Evolutionary conservation across 2,113 vertebrate genomes (phyloP), one percentile per base, ranked within the genome.

Genomic region (Hippolais icterina): DNA sequence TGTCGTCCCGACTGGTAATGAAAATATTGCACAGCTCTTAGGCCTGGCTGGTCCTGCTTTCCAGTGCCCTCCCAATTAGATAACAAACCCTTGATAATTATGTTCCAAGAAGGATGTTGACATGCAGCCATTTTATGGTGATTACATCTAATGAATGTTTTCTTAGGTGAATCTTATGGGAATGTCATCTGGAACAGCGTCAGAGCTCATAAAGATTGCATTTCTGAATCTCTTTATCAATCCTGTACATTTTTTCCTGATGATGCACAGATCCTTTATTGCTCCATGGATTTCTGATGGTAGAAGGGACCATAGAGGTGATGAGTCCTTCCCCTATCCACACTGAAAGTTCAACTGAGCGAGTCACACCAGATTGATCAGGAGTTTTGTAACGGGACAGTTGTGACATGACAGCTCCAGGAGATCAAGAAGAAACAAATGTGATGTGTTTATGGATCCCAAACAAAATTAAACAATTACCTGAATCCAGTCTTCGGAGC

Each of bases 401-500:
- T 75, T 90, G 69, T 14, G 49, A 49, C 53, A 21, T 53, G 86
- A 54, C 49, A 78, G 92, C 37, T 50, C 69, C 31, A 33, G 89
- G 81, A 91, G 91, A 96, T 95, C 80, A 93, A 93, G 93, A 93
- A 64, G 90, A 90, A 89, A 42, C 79, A 75, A 92, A 78, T 0
- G 1, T 41, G 88, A 56, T 96, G 79, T 95, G 46, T 78, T 94
- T 63, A n/a, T 69, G 86, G 68, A 53, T 83, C 65, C 64, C 57
- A 92, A 96, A 91, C 78, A 75, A 79, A 92, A 96, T 97, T 95
- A 96, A 96, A 35, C 80, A 87, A 92, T 97, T 96, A 97, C 41
- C 50, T 53, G 80, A 33, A 69, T 28, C 72, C 90, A 94, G 80
- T 54, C 68, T 93, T 94, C n/a, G 3, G 87, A 94, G 92, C 86